phyloP scores from a whole-genome alignment of 2,113 vertebrate genomes.

The Micromys minutus region DNA sequence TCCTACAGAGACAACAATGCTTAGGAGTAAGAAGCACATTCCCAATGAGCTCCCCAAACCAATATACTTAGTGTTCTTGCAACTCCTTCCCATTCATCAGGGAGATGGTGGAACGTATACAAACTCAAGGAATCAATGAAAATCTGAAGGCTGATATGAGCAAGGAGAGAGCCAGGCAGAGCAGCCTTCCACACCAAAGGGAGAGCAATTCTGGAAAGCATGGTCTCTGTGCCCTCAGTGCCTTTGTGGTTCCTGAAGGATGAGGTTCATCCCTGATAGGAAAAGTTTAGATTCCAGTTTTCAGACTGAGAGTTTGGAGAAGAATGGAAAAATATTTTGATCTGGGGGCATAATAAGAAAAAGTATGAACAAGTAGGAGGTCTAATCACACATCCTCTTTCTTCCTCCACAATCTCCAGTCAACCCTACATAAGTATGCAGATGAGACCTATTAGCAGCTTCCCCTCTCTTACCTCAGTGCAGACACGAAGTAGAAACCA shows the following conservation, averaged over 20 bases:
- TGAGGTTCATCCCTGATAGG: background rate
- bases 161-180: background rate
- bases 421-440: background rate
- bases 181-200: background rate
- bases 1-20: background rate
- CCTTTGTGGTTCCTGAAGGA: background rate
- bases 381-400: background rate
- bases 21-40: background rate
- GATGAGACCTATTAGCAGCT: background rate
- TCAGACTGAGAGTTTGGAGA: background rate
- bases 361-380: background rate
- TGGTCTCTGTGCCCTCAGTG: background rate
- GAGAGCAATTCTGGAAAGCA: background rate
- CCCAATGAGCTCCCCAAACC: background rate
- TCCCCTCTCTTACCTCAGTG: slow-evolving; percentile 40
- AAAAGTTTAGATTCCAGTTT: background rate
- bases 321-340: background rate
- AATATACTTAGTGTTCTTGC: background rate
- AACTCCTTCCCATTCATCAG: too few species aligned
- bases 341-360: background rate
- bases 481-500: background rate
- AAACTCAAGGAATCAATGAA: background rate
- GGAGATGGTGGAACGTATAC: background rate
- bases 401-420: background rate
- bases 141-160: background rate